Conservation (phyloP, 1,140 invertebrate genomes). For the Melipona quadrifasciata region DNA sequence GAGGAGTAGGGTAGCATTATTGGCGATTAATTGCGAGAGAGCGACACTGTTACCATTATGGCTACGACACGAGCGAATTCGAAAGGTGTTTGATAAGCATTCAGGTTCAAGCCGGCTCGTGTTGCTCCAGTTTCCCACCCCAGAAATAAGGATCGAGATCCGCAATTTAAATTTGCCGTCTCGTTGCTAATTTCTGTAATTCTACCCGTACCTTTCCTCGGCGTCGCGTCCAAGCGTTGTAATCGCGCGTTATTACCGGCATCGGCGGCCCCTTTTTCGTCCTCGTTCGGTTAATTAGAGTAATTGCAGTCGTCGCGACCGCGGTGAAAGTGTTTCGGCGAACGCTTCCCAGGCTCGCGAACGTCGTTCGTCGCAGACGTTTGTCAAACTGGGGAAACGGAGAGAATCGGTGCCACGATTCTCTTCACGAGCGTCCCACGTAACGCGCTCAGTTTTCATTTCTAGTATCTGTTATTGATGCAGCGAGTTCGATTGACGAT, state of each 20-base stretch:
- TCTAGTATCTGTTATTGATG: not conserved
- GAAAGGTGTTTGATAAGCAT: not conserved
- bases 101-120: too few species aligned
- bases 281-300: slow-evolving; percentile 30
- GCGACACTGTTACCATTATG: not conserved
- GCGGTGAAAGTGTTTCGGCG: not conserved
- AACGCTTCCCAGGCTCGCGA: not conserved
- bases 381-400: not conserved
- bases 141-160: not conserved
- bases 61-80: not conserved
- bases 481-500: not conserved
- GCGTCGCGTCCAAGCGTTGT: slow-evolving; percentile 1
- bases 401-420: slow-evolving; percentile 1
- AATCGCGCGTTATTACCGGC: slow-evolving; percentile 8
- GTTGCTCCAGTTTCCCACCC: not conserved
- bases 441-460: slow-evolving; percentile 3
- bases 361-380: not conserved
- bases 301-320: slow-evolving; percentile 4
- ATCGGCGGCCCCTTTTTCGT: not conserved
- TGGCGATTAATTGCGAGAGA: not conserved
- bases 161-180: not conserved
- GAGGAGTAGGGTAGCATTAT: not conserved
- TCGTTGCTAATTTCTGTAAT: slow-evolving; percentile 25
- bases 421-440: not conserved
- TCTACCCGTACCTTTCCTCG: slow-evolving; percentile 2